Conservation (phyloP, 2,797 vertebrate species). For the Silurus aristotelis region DNA sequence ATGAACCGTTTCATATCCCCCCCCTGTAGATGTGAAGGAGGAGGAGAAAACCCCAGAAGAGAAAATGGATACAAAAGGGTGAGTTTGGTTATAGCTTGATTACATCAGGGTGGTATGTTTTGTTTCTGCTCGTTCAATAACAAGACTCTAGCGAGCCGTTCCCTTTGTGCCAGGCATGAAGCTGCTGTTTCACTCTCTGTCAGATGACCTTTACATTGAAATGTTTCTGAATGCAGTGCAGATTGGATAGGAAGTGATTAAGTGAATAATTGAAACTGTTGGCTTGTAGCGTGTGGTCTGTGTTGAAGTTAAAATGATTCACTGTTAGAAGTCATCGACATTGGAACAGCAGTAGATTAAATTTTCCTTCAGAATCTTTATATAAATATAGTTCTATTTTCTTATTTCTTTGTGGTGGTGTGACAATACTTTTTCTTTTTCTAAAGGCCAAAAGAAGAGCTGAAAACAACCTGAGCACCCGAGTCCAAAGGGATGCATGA, state of each 20-base stretch:
- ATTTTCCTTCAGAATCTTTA: too few species aligned
- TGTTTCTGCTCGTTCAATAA: not conserved
- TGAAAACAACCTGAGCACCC: conserved; percentile 74
- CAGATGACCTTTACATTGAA: not conserved
- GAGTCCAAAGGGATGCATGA: conserved; percentile 52
- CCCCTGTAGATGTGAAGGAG: conserved; percentile 84
- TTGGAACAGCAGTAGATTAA: too few species aligned
- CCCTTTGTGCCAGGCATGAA: not conserved
- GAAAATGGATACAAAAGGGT: conserved; percentile 93
- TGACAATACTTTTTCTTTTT: conserved; percentile 21
- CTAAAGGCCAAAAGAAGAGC: conserved; percentile 79
- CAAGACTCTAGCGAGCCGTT: not conserved
- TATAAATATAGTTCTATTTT: too few species aligned
- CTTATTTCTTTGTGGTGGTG: too few species aligned
- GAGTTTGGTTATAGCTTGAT: conserved; percentile 52
- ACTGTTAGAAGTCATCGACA: too few species aligned
- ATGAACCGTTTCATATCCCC: not conserved
- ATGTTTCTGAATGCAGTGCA: not conserved
- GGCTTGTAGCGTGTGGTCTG: not conserved
- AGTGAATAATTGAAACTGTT: not conserved
- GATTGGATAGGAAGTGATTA: not conserved
- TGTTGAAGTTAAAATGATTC: too few species aligned
- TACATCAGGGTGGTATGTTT: not conserved
- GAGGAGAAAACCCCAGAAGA: conserved; percentile 93
- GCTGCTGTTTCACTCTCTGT: not conserved